Base-by-base conservation (phyloP, 2,888 invertebrate species). In the Saturnia pavonia region DNA sequence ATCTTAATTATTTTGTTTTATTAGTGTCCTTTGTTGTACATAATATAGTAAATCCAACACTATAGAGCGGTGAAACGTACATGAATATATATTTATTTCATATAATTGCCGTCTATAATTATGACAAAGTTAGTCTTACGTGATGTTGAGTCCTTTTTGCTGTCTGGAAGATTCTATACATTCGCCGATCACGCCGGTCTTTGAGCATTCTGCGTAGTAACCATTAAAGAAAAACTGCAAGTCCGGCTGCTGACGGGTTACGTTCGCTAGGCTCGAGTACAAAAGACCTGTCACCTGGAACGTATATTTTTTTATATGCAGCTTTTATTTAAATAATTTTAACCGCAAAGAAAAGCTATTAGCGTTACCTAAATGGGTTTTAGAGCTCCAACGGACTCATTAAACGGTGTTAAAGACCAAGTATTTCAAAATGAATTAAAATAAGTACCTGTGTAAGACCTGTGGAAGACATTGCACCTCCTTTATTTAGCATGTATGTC, bases 221-320 rank as follows among this genome's bases (percentile, higher is more conserved):
- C 96, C 96, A 67, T 94, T 95, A 84, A 96, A 96, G 87, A 96
- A 96, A 76, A 96, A 90, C 77, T 96, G 96, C 14, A 96, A 79
- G 82, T 96, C 96, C 0, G 96, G 96, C 80, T 96, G 94, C 0
- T 78, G 79, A 0, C 86, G 90, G 1, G 86, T 89, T 4, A 90
- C 85, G 74, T 95, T 93, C 0, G 95, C 95, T 72, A 94, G 92
- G 73, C 92, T 95, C 0, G 96, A 95, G 76, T 95, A 95, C 42
- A 95, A 77, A 8, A 95, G 85, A 0, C 95, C 96, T 0, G 96
- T 95, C 1, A 91, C 74, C 92, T 92, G 78, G 9, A 71, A 69
- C 0, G 12, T 25, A 25, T n/a, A 54, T 8, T 11, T 54, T 54
- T 54, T 22, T 22, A 54, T n/a, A 22, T 2, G n/a, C 19, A 7